phyloP scores from a whole-genome alignment of 2,797 vertebrate genomes.

The Fundulus diaphanus region DNA sequence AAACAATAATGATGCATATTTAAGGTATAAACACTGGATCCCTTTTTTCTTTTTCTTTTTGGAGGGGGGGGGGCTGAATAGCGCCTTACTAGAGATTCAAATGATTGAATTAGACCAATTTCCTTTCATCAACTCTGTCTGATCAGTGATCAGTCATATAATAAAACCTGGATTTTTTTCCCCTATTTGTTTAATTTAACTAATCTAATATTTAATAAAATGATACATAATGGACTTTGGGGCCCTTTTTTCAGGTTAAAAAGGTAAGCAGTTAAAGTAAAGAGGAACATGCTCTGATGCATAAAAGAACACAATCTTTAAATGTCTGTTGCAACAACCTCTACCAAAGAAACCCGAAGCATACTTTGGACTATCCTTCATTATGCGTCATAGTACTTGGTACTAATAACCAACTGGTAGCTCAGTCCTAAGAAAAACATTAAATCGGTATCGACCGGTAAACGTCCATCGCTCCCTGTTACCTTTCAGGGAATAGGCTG shows the following conservation, averaged over 20 bases:
- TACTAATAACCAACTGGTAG: too few relatives aligned
- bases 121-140: neutral
- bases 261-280: neutral
- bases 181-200: neutral
- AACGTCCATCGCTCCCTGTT: constrained; percentile 37
- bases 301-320: neutral
- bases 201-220: neutral
- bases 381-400: too few relatives aligned
- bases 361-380: too few relatives aligned
- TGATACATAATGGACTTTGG: neutral
- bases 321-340: too few relatives aligned
- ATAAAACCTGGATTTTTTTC: neutral
- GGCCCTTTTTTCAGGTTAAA: neutral
- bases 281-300: neutral
- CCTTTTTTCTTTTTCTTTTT: too few relatives aligned
- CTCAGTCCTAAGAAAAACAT: neutral
- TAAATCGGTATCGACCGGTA: neutral
- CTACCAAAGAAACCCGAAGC: too few relatives aligned
- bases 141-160: neutral
- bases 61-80: neutral
- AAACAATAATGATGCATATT: neutral
- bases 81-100: neutral
- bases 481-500: constrained; percentile 86
- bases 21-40: neutral
- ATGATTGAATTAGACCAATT: neutral